A percentile compares a stretch with the other conserved stretches of the same genome.
Evolutionary conservation across 92 coral and sea anemone species (phyloP).

Genomic region (Umimayanthus chanpuru): DNA sequence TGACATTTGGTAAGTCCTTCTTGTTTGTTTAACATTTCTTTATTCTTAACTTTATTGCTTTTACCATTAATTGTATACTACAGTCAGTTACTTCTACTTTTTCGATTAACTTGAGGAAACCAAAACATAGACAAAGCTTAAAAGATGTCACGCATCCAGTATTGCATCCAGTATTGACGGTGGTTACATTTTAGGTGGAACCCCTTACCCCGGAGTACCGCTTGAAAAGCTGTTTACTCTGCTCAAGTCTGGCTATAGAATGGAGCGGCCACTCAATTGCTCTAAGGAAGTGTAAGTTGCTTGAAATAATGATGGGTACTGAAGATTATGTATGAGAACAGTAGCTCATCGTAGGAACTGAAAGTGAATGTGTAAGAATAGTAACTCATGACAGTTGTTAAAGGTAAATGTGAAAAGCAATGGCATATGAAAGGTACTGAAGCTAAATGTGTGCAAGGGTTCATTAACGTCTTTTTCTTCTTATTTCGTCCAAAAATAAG

Average conservation of each 20-base stretch:
- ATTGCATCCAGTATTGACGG: too few species aligned
- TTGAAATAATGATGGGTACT: not conserved
- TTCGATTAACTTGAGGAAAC: too few species aligned
- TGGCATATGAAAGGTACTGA: not conserved
- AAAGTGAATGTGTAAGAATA: not conserved
- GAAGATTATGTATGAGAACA: not conserved
- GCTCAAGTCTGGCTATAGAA: slow-evolving; percentile 89
- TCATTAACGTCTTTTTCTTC: too few species aligned
- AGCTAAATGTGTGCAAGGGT: not conserved
- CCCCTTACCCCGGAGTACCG: slow-evolving; percentile 97
- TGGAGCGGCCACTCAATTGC: slow-evolving; percentile 93
- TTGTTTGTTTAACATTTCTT: not conserved
- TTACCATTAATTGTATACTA: too few species aligned
- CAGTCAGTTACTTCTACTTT: too few species aligned
- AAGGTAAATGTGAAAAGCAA: too few species aligned
- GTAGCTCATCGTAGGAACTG: not conserved
- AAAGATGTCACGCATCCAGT: too few species aligned
- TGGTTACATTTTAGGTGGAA: slow-evolving; percentile 68
- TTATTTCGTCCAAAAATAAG: too few species aligned
- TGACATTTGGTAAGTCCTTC: slow-evolving; percentile 83
- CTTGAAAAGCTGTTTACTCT: slow-evolving; percentile 87
- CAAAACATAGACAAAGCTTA: too few species aligned
- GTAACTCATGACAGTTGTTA: not conserved
- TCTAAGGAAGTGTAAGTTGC: slow-evolving; percentile 87
- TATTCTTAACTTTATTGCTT: not conserved